A percentile compares a stretch with the other conserved stretches of the same genome.
phyloP scores from a whole-genome alignment of 2,888 invertebrate genomes.

The Oligia latruncula region DNA sequence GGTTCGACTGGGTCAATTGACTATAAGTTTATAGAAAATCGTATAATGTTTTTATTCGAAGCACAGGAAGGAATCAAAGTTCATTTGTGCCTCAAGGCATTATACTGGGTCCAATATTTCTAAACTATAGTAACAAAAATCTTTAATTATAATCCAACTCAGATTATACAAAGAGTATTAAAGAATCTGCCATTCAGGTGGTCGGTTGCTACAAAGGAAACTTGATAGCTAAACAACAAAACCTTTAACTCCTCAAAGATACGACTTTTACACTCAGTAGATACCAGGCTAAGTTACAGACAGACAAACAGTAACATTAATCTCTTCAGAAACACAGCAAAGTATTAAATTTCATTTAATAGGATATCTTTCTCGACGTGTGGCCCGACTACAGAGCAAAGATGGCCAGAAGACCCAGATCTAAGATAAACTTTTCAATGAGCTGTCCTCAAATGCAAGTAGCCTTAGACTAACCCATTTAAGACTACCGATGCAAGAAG shows the following conservation, averaged over 20 bases:
- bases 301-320: conserved; percentile 43
- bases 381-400: conserved; percentile 15
- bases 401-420: conserved; percentile 26
- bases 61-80: background rate
- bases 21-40: background rate
- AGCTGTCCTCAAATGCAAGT: background rate
- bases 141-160: background rate
- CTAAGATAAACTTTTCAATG: background rate
- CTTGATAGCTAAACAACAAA: background rate
- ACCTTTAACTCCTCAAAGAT: background rate
- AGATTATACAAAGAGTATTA: background rate
- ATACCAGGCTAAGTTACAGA: conserved; percentile 9
- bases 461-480: background rate
- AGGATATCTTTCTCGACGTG: conserved; percentile 48
- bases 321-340: conserved; percentile 45
- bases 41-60: background rate
- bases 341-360: conserved; percentile 59
- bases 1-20: background rate
- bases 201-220: background rate
- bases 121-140: too few species aligned
- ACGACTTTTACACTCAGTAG: background rate
- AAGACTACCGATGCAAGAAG: background rate
- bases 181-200: background rate
- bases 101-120: background rate
- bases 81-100: background rate